These are phyloP conservation scores for Sterrhoptilus dennistouni DNA, from an alignment of 2,113 vertebrate species.

Conservation along the genomic window DNA sequence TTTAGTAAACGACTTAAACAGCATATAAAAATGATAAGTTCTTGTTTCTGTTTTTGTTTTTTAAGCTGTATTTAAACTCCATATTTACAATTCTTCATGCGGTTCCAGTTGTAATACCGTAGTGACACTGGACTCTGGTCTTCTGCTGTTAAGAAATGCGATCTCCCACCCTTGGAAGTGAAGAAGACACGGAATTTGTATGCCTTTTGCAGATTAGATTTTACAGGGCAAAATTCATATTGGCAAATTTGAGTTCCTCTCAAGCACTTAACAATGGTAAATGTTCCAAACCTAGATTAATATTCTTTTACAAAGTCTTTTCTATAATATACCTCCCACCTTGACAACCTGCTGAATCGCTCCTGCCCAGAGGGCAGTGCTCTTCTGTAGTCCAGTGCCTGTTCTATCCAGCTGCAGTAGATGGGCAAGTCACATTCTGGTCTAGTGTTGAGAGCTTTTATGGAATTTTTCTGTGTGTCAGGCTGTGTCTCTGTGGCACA, in stretches of 20 bases:
- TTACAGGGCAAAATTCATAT: background rate
- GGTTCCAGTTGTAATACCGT: background rate
- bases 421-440: fast-evolving
- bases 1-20: background rate
- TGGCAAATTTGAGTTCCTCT: background rate
- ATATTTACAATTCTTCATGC: background rate
- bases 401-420: background rate
- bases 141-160: background rate
- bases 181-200: background rate
- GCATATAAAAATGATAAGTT: background rate
- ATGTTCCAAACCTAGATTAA: background rate
- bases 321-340: background rate
- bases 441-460: background rate
- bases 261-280: background rate
- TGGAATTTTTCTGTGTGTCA: background rate
- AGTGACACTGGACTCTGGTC: background rate
- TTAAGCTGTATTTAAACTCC: background rate
- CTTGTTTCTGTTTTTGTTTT: background rate
- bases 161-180: background rate
- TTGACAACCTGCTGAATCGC: background rate
- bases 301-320: background rate
- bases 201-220: background rate
- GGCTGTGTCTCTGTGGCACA: background rate
- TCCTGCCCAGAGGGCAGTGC: background rate
- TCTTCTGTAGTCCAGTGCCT: background rate